Conservation (phyloP, 2,797 vertebrate species). For the Lagodon rhomboides region DNA sequence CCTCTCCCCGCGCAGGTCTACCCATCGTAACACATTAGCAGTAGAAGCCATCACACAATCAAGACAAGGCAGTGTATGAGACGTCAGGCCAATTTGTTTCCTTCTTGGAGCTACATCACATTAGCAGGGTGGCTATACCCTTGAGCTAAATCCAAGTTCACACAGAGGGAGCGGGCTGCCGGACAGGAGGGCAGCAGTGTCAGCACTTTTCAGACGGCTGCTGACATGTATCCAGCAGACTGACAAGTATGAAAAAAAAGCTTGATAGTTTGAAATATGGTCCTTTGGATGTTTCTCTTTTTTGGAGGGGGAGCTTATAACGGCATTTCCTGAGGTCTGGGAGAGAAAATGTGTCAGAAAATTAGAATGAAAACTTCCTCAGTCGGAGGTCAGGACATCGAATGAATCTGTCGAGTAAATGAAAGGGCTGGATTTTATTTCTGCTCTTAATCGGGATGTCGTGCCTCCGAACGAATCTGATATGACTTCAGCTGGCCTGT, state of each 20-base stretch:
- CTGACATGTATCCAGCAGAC: constrained; percentile 81
- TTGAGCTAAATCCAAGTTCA: constrained; percentile 88
- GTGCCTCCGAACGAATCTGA: constrained; percentile 39
- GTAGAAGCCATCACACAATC: constrained; percentile 85
- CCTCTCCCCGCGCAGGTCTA: constrained; percentile 75
- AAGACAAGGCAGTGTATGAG: constrained; percentile 84
- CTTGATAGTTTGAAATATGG: constrained; percentile 66
- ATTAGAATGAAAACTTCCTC: constrained; percentile 39
- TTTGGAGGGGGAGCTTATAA: constrained; percentile 22
- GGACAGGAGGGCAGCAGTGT: constrained; percentile 82
- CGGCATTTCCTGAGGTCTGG: constrained; percentile 44
- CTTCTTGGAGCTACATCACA: constrained; percentile 83
- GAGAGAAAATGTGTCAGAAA: constrained; percentile 34
- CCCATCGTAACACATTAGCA: constrained; percentile 86
- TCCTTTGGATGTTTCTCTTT: constrained; percentile 63
- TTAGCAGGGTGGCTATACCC: constrained; percentile 84
- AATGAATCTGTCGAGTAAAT: constrained; percentile 43
- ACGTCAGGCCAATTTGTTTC: constrained; percentile 87
- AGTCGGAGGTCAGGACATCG: constrained; percentile 51
- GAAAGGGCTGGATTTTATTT: constrained; percentile 49
- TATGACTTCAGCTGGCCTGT: constrained; percentile 29
- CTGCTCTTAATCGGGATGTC: constrained; percentile 47
- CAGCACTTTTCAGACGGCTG: constrained; percentile 84
- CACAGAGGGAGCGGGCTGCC: constrained; percentile 74
- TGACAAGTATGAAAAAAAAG: constrained; percentile 75